phyloP scores from a whole-genome alignment of 2,888 invertebrate genomes.

The Octodonta nipae region DNA sequence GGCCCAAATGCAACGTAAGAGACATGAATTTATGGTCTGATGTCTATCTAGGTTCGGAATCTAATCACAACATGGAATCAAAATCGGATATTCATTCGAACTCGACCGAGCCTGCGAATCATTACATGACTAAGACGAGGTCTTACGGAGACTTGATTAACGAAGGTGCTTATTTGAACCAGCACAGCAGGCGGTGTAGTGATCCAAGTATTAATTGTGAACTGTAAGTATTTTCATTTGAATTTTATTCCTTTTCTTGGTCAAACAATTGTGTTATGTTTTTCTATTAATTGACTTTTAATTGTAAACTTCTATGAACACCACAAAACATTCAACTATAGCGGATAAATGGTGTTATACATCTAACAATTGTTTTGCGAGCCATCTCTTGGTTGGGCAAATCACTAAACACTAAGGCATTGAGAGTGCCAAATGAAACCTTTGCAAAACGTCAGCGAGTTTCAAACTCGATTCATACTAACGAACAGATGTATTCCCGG shows the following conservation, averaged over 20 bases:
- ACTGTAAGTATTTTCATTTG: constrained; percentile 45
- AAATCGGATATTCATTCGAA: constrained; percentile 27
- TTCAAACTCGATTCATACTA: too few species aligned
- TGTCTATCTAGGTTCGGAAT: constrained; percentile 57
- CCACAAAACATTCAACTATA: too few species aligned
- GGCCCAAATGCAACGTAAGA: constrained; percentile 74
- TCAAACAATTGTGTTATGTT: neutral
- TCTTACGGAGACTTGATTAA: constrained; percentile 73
- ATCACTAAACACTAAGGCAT: too few species aligned
- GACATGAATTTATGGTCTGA: constrained; percentile 74
- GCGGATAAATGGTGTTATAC: too few species aligned
- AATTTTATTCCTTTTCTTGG: too few species aligned
- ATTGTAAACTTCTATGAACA: too few species aligned
- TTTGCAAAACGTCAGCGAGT: too few species aligned
- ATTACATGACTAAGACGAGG: constrained; percentile 61
- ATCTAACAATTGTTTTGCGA: too few species aligned
- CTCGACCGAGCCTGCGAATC: constrained; percentile 32
- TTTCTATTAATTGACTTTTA: too few species aligned
- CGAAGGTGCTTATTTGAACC: constrained; percentile 37
- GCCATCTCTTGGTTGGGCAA: too few species aligned
- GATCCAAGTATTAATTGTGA: constrained; percentile 73
- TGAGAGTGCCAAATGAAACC: too few species aligned
- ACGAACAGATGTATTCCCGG: too few species aligned
- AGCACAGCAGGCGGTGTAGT: constrained; percentile 56
- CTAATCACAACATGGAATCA: constrained; percentile 24